Conservation (phyloP, 2,797 vertebrate species). For the Salmo trutta region DNA sequence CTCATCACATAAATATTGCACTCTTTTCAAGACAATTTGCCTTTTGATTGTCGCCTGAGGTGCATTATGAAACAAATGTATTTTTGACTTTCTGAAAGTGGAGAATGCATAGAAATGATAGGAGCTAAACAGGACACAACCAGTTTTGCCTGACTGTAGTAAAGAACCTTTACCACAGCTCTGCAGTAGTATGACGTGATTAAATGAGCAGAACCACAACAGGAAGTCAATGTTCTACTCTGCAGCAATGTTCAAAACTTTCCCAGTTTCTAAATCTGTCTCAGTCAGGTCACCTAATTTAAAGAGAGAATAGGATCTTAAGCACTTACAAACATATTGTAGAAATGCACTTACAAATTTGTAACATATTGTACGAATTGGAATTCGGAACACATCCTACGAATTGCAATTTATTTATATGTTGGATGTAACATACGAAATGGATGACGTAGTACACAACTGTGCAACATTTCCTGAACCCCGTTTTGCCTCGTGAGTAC, state of each 20-base stretch:
- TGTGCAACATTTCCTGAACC: too few species aligned
- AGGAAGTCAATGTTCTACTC: neutral
- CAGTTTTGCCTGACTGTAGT: neutral
- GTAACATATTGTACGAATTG: too few species aligned
- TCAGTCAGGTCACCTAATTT: conserved; percentile 4
- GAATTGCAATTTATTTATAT: too few species aligned
- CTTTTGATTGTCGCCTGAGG: neutral
- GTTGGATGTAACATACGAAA: too few species aligned
- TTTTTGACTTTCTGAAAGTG: neutral
- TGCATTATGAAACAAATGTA: neutral
- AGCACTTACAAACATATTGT: too few species aligned
- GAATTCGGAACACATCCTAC: too few species aligned
- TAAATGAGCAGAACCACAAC: conserved; percentile 1
- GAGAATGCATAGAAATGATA: conserved; percentile 16
- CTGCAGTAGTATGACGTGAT: neutral
- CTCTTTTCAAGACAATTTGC: neutral
- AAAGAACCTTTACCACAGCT: neutral
- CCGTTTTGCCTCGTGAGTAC: too few species aligned
- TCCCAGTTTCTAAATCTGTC: neutral
- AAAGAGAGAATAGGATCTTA: too few species aligned
- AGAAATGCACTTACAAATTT: too few species aligned
- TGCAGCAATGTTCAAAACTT: neutral
- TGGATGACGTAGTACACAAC: too few species aligned
- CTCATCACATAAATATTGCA: too few species aligned
- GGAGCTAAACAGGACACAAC: conserved; percentile 46